These are phyloP conservation scores for Porites cylindrica DNA, from an alignment of 92 coral and sea anemone species.

Conservation along the genomic window DNA sequence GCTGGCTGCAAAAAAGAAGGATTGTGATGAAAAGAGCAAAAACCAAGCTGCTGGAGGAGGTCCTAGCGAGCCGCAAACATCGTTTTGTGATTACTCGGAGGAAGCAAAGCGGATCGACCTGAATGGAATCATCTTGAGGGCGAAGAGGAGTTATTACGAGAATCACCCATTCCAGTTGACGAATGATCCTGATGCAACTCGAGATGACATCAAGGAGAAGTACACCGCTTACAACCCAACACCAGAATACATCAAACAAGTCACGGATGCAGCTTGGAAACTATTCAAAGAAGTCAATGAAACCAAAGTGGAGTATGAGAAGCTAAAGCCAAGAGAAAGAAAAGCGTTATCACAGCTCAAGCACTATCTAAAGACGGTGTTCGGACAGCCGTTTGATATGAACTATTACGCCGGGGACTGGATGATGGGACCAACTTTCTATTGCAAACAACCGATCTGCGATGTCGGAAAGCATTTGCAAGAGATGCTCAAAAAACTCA, in stretches of 20 bases:
- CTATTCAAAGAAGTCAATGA: constrained; percentile 66
- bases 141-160: constrained; percentile 62
- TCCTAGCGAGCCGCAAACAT: background rate
- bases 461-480: constrained; percentile 54
- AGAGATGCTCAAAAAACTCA: constrained; percentile 48
- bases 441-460: constrained; percentile 84
- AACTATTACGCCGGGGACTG: constrained; percentile 94
- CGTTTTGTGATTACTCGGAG: constrained; percentile 65
- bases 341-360: constrained; percentile 83
- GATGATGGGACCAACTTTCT: constrained; percentile 93
- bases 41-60: background rate
- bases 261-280: constrained; percentile 78
- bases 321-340: constrained; percentile 83
- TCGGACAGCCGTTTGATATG: constrained; percentile 89
- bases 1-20: constrained; percentile 47
- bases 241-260: constrained; percentile 65
- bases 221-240: constrained; percentile 83
- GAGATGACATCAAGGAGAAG: constrained; percentile 48
- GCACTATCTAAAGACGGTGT: constrained; percentile 83
- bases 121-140: constrained; percentile 61
- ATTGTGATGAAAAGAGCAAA: background rate
- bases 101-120: constrained; percentile 81
- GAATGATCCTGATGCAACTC: constrained; percentile 61
- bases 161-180: constrained; percentile 64
- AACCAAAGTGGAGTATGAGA: constrained; percentile 46